phyloP scores from a whole-genome alignment of 2,113 vertebrate genomes.

The Craseonycteris thonglongyai region DNA sequence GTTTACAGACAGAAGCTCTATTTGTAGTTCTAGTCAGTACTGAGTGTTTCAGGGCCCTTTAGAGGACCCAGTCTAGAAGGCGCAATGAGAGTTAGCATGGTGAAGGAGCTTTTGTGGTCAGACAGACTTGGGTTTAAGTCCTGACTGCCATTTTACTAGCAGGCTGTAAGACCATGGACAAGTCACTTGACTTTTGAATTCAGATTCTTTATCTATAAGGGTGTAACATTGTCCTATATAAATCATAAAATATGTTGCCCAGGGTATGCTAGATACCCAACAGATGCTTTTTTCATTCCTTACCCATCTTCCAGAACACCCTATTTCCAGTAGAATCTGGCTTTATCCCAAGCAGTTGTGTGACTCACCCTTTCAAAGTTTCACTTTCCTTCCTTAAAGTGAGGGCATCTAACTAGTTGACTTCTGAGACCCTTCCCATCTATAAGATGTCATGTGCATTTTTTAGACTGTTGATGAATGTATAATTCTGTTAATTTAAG shows the following conservation, averaged over 20 bases:
- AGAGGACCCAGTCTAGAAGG: background rate
- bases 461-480: background rate
- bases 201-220: background rate
- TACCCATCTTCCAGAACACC: background rate
- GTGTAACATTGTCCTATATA: background rate
- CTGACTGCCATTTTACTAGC: background rate
- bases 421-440: constrained; percentile 18
- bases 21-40: background rate
- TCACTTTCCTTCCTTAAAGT: constrained; percentile 35
- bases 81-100: background rate
- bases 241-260: background rate
- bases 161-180: background rate
- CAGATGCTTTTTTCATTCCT: background rate
- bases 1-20: background rate
- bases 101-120: background rate
- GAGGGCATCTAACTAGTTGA: background rate
- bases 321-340: constrained; percentile 46
- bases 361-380: constrained; percentile 34
- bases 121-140: background rate
- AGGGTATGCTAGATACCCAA: background rate
- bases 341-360: background rate
- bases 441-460: background rate
- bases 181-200: constrained; percentile 27
- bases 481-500: background rate
- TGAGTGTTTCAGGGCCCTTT: background rate